Conservation (phyloP, 1,140 invertebrate genomes). For the Rhopalosiphum padi region DNA sequence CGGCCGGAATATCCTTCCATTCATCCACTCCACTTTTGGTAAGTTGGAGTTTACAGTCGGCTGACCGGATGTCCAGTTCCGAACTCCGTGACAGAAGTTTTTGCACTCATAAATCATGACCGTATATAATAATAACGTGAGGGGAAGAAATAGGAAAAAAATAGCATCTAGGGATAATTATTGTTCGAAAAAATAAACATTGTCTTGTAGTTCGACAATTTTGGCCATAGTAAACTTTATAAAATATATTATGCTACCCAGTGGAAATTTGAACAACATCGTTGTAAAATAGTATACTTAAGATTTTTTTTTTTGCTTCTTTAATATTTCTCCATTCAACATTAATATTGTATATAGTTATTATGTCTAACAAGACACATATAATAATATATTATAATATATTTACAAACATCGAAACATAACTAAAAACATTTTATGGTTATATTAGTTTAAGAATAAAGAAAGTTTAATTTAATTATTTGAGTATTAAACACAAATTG, state of each 20-base stretch:
- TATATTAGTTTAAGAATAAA: not conserved
- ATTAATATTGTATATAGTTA: not conserved
- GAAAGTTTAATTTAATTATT: not conserved
- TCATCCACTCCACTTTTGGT: not conserved
- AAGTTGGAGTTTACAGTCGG: constrained; percentile 31
- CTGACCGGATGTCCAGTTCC: constrained; percentile 43
- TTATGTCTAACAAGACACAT: not conserved
- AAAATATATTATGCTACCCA: not conserved
- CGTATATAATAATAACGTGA: constrained; percentile 9
- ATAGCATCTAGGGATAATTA: constrained; percentile 28
- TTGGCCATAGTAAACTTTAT: constrained; percentile 14
- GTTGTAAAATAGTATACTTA: not conserved
- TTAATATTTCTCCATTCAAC: not conserved
- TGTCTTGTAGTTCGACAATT: not conserved
- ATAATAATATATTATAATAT: not conserved
- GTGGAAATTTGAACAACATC: not conserved
- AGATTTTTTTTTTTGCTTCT: not conserved
- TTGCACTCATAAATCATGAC: constrained; percentile 40
- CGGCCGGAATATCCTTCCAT: constrained; percentile 26
- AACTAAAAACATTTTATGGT: not conserved
- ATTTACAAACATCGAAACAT: not conserved
- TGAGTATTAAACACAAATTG: not conserved
- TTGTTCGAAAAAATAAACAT: constrained; percentile 40
- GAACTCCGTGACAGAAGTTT: constrained; percentile 43
- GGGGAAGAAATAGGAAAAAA: not conserved